Base-by-base conservation (phyloP, 2,113 vertebrate species). In the Cryptoleucopteryx plumbea region DNA sequence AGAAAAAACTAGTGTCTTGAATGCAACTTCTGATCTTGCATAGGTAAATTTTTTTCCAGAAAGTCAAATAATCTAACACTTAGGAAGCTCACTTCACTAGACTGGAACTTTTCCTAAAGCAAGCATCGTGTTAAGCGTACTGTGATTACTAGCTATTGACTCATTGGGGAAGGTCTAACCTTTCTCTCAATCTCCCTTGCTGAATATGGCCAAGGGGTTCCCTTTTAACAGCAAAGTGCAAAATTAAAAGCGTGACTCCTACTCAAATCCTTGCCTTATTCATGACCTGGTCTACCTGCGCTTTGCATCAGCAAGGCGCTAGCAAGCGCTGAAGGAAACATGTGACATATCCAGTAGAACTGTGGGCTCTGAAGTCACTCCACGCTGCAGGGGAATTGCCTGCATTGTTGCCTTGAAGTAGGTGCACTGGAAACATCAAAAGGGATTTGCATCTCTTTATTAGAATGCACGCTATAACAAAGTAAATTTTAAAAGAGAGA, bases 381-480 rank as follows among this genome's bases (percentile, higher is more conserved):
- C 0, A 1, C 0, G 0, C 79, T 1, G 2, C 31, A 42, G 27
- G 38, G 40, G 47, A 71, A 34, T 13, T 3, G 3, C 27, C 63
- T 10, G 10, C 2, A 1, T 26, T 38, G 29, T 17, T 74, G 50
- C 65, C 74, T 62, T 48, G 23, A 31, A 56, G 29, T 4, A 43
- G 15, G 13, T 13, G 25, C 66, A 23, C 74, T 8, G 31, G 34
- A 38, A 77, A 56, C 47, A 63, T 32, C n/a, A 50, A 22, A 67
- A 75, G 13, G 45, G 32, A 58, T 45, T 22, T 58, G 42, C 18
- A 32, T n/a, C 42, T 82, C 72, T 43, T 19, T 84, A 62, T 1
- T 2, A 85, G 38, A 79, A 42, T 32, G 38, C 5, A 32, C 52
- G 25, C 27, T 45, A 10, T 9, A 43, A 55, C 52, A 62, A 67